phyloP scores from a whole-genome alignment of 2,113 vertebrate genomes.

The Pseudorectes ferrugineus region DNA sequence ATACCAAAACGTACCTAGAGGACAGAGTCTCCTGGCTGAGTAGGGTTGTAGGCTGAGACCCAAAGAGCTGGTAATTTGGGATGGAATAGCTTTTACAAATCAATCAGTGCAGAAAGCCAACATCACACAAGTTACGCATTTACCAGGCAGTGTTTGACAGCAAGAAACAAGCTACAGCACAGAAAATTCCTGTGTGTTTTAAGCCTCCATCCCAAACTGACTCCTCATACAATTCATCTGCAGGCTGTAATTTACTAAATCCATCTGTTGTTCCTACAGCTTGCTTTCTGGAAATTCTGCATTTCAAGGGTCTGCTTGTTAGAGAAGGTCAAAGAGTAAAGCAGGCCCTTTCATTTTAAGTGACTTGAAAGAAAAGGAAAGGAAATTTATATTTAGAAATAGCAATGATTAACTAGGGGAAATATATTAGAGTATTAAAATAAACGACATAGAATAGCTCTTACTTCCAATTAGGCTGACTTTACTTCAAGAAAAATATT shows the following conservation, averaged over 20 bases:
- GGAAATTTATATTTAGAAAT: constrained; percentile 76
- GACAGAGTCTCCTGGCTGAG: constrained; percentile 1
- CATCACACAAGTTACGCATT: neutral
- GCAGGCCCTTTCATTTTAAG: constrained; percentile 69
- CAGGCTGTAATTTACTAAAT: constrained; percentile 74
- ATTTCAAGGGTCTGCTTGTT: constrained; percentile 75
- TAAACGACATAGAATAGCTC: constrained; percentile 58
- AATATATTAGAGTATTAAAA: constrained; percentile 69
- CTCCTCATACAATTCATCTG: constrained; percentile 34
- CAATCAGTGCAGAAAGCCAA: neutral
- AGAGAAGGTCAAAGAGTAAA: constrained; percentile 72
- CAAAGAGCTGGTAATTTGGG: neutral
- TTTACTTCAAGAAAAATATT: constrained; percentile 64
- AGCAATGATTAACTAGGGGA: constrained; percentile 72
- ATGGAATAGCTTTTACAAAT: constrained; percentile 4
- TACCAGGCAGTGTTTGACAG: constrained; percentile 17
- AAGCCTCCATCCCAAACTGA: constrained; percentile 18
- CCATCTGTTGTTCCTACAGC: constrained; percentile 70
- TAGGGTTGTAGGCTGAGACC: neutral
- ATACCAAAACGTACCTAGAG: neutral
- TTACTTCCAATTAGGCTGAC: constrained; percentile 72
- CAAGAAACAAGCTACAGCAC: constrained; percentile 27
- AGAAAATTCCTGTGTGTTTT: constrained; percentile 25
- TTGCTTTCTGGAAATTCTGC: constrained; percentile 64
- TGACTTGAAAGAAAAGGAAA: constrained; percentile 76